Base-by-base conservation (phyloP, 2,888 invertebrate genomes). In the Drosophila colorata region DNA sequence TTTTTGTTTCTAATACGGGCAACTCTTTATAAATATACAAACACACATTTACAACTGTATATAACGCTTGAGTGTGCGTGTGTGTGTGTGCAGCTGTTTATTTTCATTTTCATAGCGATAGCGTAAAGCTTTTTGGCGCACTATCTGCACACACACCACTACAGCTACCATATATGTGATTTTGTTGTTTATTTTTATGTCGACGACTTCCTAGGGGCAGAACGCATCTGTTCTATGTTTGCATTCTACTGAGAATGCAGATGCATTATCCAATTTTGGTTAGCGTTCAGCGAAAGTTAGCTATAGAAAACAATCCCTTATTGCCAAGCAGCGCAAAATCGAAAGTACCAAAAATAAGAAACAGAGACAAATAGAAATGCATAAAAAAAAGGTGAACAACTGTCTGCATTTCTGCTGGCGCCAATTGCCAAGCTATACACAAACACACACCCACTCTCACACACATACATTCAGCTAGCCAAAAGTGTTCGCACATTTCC, bases 81-180 rank as follows among this genome's bases (percentile, higher is more conserved):
- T 51, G 51, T 69, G 55, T 72, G 55, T 69, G 64, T 74, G 74
- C 71, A 78, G 78, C 74, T 74, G 75, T 77, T 80, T 84, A 84
- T 76, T 84, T 75, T 88, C 78, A 86, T 78, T 83, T 83, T 86
- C 78, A 65, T 52, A 74, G 72, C 81, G 82, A 85, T 82, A 81
- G 79, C 65, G 69, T 47, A 78, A 71, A 87, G 79, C 79, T 87
- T 86, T 84, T 72, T 74, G 66, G 78, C 74, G 66, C 69, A 71
- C 71, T 84, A 75, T 86, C 69, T 60, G 37, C 38, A 67, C 67
- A 55, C 20, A 64, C 20, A 23, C 13, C 37, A 20, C 16, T 25
- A 35, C 20, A 31, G 18, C 11, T 31, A 4, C 11, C 9, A 18
- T 51, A 13, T 38, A 38, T 4, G 7, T 9, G 23, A 38, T 25